A percentile compares a stretch with the other conserved stretches of the same genome.
phyloP scores from a whole-genome alignment of 2,113 vertebrate species.

The Eulemur rufifrons region DNA sequence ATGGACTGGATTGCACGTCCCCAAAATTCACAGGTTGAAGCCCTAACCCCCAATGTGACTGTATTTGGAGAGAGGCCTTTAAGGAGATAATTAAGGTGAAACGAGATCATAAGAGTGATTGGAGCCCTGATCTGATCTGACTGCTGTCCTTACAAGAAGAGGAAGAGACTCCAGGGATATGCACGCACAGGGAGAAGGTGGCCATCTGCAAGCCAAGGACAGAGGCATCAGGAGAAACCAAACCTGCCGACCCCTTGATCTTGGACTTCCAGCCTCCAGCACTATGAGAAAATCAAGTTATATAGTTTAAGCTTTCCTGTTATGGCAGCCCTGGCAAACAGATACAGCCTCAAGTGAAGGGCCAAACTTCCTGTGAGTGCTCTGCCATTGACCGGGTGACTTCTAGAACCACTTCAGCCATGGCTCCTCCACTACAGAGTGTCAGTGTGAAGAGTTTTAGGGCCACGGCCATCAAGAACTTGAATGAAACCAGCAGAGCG shows the following conservation, averaged over 20 bases:
- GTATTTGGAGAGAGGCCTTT: not conserved
- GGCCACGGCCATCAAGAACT: conserved; percentile 7
- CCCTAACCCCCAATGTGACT: not conserved
- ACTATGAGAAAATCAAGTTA: not conserved
- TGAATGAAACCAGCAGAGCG: conserved; percentile 49
- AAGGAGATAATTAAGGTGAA: not conserved
- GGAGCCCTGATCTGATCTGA: not conserved
- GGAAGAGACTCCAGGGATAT: not conserved
- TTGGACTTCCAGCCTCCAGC: not conserved
- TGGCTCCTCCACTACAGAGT: not conserved
- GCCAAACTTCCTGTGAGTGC: not conserved
- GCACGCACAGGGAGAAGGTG: not conserved
- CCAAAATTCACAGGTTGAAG: not conserved
- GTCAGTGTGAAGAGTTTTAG: conserved; percentile 2
- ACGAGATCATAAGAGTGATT: not conserved
- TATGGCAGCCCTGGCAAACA: not conserved
- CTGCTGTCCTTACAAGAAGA: not conserved
- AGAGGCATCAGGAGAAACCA: not conserved
- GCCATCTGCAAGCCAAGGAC: not conserved
- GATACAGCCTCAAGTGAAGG: not conserved
- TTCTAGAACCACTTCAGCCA: not conserved
- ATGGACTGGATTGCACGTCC: not conserved
- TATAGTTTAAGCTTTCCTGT: not conserved
- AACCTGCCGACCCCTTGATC: not conserved
- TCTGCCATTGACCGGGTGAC: not conserved